phyloP scores from a whole-genome alignment of 2,797 vertebrate genomes.

The Hydrolagus colliei region DNA sequence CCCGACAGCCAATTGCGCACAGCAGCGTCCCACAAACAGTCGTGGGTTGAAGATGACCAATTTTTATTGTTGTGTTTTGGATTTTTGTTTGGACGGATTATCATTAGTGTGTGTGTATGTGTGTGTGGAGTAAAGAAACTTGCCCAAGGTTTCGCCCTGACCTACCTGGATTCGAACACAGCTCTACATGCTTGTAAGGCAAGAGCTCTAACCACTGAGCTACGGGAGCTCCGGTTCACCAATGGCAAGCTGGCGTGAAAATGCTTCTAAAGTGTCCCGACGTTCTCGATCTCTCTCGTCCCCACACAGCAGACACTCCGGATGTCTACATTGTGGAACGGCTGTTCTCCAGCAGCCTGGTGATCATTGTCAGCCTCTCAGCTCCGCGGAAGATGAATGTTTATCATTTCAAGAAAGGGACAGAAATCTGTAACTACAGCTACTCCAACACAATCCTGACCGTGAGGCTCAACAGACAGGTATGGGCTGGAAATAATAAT shows the following conservation, averaged over 20 bases:
- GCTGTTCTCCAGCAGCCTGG: slow-evolving; percentile 90
- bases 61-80: no score
- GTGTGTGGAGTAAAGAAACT: no score
- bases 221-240: not conserved
- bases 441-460: slow-evolving; percentile 85
- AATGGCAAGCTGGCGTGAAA: not conserved
- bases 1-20: no score
- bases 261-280: not conserved
- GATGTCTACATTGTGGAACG: slow-evolving; percentile 88
- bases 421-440: slow-evolving; percentile 93
- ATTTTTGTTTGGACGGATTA: no score
- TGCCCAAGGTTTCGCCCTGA: no score
- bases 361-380: slow-evolving; percentile 81
- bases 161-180: no score
- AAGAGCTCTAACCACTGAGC: no score
- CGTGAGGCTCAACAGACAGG: slow-evolving; percentile 84
- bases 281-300: not conserved
- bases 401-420: slow-evolving; percentile 93
- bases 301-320: slow-evolving; percentile 69
- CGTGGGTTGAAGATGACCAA: no score
- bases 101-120: no score
- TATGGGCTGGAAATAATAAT: slow-evolving; percentile 37
- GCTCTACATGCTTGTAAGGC: no score
- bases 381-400: slow-evolving; percentile 86
- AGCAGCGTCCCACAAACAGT: no score